Evolutionary conservation across 2,888 invertebrate species (phyloP), one percentile per base, ranked within the genome.

Genomic region (Perizoma affinitatum): DNA sequence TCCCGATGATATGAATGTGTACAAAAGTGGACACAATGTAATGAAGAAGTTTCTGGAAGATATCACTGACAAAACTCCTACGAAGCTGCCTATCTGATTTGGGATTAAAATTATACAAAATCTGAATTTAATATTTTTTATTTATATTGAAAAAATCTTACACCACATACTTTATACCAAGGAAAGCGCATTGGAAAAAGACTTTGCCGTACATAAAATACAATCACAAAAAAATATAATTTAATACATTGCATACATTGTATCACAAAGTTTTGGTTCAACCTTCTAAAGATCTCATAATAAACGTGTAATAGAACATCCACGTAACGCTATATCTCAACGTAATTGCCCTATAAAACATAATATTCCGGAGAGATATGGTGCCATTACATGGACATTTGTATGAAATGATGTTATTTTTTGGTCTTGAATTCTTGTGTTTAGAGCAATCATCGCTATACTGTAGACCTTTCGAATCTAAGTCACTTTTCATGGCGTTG

Each of bases 11-110:
- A 70, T 80, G 58, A 79, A 74, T 56, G 54, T 77, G 33, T 76
- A 78, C 40, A 83, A 79, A 72, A 78, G 67, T 65, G 80, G 83
- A 38, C 75, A 78, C 54, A 76, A 72, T 49, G 75, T 79, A 40
- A 79, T 84, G 81, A 82, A 82, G 69, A 82, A 80, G 63, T 84
- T 84, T 73, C 72, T 84, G 54, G 73, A 82, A 68, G 79, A 76
- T 63, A 82, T 84, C 10, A 74, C 66, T 54, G 73, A 80, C 46
- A 76, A 67, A 69, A 69, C 33, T 58, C 51, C 62, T 8, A 35
- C 40, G 22, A 4, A 42, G n/a, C 36, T 38, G 36, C 33, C 47
- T 36, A 5, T 36, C 10, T 58, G 47, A 58, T 36, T 22, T 7
- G 5, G 36, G 53, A 48, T 49, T 40, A 54, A 58, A n/a, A 53